Evolutionary conservation across 2,113 vertebrate genomes (phyloP).

Genomic region (Onychostoma macrolepis): DNA sequence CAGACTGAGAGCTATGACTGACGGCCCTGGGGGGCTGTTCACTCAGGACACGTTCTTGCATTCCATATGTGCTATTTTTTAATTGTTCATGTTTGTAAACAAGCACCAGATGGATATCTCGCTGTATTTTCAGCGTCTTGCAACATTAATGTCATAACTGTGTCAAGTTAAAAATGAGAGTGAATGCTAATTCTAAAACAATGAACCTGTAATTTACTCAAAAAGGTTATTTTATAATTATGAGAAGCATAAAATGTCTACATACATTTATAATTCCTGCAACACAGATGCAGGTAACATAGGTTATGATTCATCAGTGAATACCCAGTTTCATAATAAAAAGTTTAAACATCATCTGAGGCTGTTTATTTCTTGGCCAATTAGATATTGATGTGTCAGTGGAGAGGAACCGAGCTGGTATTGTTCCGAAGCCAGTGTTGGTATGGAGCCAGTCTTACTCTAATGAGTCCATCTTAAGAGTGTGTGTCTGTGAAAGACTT

Average conservation of each 20-base stretch:
- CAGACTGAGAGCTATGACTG: constrained; percentile 5
- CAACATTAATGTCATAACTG: neutral
- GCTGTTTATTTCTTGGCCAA: constrained; percentile 1
- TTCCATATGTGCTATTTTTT: constrained; percentile 32
- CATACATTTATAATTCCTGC: neutral
- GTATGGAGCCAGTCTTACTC: constrained; percentile 72
- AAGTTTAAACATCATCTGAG: neutral
- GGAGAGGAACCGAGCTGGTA: constrained; percentile 44
- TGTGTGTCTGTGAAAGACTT: neutral
- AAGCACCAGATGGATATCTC: constrained; percentile 27
- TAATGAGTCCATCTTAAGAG: constrained; percentile 73
- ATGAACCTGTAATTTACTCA: too few relatives aligned
- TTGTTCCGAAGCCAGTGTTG: constrained; percentile 68
- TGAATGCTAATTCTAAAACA: neutral
- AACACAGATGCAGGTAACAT: constrained; percentile 12
- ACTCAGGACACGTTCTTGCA: constrained; percentile 8
- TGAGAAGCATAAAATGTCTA: neutral
- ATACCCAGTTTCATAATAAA: neutral
- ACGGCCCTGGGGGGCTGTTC: constrained; percentile 6
- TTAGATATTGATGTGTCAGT: neutral
- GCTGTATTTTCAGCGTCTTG: neutral
- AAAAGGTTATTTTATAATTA: neutral
- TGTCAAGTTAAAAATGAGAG: neutral
- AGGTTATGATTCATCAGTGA: neutral
- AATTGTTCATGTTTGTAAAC: constrained; percentile 29